Evolutionary conservation across 2,113 vertebrate genomes (phyloP).

Genomic region (Danionella cerebrum): DNA sequence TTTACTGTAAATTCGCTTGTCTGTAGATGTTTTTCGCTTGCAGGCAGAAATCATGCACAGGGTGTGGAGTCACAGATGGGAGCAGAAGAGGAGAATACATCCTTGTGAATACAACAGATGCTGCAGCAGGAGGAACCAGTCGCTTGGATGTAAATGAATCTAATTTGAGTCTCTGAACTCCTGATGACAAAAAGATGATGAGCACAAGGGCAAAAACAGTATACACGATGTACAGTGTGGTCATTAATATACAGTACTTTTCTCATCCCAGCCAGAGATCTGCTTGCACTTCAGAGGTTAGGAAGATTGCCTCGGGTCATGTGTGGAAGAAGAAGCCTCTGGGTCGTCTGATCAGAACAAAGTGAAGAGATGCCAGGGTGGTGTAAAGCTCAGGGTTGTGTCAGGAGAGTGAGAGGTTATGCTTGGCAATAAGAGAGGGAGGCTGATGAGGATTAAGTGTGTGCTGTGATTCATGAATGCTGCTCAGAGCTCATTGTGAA

Average conservation of each 20-base stretch:
- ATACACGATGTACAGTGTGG: too few relatives aligned
- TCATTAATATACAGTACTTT: too few relatives aligned
- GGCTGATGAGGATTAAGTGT: conserved; percentile 16
- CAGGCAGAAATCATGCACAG: neutral
- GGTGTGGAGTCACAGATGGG: conserved; percentile 1
- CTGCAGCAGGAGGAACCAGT: neutral
- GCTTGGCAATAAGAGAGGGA: too few relatives aligned
- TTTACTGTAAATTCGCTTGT: conserved; percentile 11
- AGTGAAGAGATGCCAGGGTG: conserved; percentile 28
- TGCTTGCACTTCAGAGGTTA: conserved; percentile 8
- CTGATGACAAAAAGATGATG: too few relatives aligned
- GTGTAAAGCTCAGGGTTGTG: neutral
- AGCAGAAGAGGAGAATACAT: neutral
- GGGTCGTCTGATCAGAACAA: conserved; percentile 13
- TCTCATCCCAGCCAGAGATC: too few relatives aligned
- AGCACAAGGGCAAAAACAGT: too few relatives aligned
- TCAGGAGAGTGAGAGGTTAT: too few relatives aligned
- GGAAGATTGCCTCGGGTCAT: conserved; percentile 14
- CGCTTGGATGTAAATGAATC: neutral
- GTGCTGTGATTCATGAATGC: conserved; percentile 21
- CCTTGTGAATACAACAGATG: conserved; percentile 8
- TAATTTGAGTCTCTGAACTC: neutral
- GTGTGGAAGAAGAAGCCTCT: conserved; percentile 5
- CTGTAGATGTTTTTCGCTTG: neutral
- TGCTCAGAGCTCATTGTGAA: conserved; percentile 34